Percentiles rank a stretch among this genome's conserved stretches.
Evolutionary conservation across 2,888 invertebrate genomes (phyloP).

Genomic region (Stictocephala bisonia): DNA sequence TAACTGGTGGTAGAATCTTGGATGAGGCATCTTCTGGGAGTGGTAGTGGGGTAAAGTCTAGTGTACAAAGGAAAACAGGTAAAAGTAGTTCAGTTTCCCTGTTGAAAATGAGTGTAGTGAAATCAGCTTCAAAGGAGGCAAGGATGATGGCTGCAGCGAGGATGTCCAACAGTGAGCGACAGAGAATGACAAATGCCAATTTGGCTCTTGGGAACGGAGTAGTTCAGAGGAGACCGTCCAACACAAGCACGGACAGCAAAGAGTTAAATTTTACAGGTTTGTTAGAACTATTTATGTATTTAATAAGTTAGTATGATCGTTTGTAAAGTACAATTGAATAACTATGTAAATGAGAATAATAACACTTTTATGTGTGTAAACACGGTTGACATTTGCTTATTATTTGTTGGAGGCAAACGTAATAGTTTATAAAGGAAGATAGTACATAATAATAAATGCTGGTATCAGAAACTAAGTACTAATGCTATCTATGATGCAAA

Average conservation of each 20-base stretch:
- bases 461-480: too few relatives aligned
- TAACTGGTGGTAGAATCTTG: conserved; percentile 66
- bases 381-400: too few relatives aligned
- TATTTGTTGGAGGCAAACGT: too few relatives aligned
- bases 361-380: too few relatives aligned
- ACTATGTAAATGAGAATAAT: too few relatives aligned
- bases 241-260: conserved; percentile 34
- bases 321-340: too few relatives aligned
- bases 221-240: conserved; percentile 43
- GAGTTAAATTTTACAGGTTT: conserved; percentile 42
- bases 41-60: conserved; percentile 49
- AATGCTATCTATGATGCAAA: too few relatives aligned
- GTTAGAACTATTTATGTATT: too few relatives aligned
- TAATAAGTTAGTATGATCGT: too few relatives aligned
- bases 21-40: conserved; percentile 60
- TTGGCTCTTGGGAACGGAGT: conserved; percentile 41
- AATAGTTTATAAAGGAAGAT: too few relatives aligned
- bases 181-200: conserved; percentile 18
- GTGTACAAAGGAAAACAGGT: conserved; percentile 47
- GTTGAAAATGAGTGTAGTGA: conserved; percentile 56
- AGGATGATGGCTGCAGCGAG: conserved; percentile 55
- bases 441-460: too few relatives aligned
- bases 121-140: conserved; percentile 62
- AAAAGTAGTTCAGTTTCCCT: conserved; percentile 49
- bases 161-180: conserved; percentile 40